Evolutionary conservation across 2,113 vertebrate species (phyloP).

Genomic region (Xyrauchen texanus): DNA sequence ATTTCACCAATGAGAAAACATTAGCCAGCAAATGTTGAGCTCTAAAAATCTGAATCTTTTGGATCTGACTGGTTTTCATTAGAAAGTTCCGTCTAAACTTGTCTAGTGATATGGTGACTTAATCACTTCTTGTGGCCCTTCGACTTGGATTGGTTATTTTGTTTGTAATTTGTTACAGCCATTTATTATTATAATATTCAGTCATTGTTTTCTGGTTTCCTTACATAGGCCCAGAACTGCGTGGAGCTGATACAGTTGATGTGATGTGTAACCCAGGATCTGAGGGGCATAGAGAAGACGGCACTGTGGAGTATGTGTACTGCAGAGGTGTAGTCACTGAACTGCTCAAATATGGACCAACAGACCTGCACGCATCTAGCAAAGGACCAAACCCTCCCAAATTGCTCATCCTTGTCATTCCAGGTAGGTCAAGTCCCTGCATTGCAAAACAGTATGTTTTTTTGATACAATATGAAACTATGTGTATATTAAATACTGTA

Average conservation of each 20-base stretch:
- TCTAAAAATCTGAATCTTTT: too few relatives aligned
- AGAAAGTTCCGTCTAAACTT: too few relatives aligned
- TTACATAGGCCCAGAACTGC: conserved; percentile 1
- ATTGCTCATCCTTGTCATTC: conserved; percentile 74
- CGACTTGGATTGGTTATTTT: neutral
- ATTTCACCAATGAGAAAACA: too few relatives aligned
- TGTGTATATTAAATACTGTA: too few relatives aligned
- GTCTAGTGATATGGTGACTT: too few relatives aligned
- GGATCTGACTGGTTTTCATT: too few relatives aligned
- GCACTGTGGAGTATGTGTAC: conserved; percentile 67
- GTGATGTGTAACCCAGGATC: conserved; percentile 58
- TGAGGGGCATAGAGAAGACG: conserved; percentile 40
- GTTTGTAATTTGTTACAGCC: neutral
- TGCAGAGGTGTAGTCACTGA: conserved; percentile 70
- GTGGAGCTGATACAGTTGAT: conserved; percentile 19
- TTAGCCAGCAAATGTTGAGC: too few relatives aligned
- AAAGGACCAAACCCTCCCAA: conserved; percentile 34
- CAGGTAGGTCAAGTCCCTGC: conserved; percentile 63
- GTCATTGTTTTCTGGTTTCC: neutral
- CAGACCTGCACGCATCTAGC: conserved; percentile 50
- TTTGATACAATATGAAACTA: too few relatives aligned
- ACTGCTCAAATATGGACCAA: conserved; percentile 71
- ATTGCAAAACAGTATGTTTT: neutral
- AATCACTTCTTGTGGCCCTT: too few relatives aligned
- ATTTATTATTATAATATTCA: neutral